phyloP scores from a whole-genome alignment of 2,888 invertebrate genomes.

The Macrosiphum euphorbiae region DNA sequence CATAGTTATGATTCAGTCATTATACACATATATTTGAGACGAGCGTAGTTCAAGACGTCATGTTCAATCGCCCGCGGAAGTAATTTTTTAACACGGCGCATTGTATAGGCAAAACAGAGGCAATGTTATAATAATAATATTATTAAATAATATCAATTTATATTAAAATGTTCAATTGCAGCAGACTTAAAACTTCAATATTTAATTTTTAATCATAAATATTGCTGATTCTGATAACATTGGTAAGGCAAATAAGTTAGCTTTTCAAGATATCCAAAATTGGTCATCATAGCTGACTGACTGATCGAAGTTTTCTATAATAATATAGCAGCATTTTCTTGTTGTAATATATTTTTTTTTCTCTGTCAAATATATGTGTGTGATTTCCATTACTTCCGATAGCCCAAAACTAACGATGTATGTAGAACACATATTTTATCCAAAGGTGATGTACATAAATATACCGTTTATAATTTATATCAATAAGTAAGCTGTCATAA shows the following conservation, averaged over 20 bases:
- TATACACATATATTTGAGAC: too few species aligned
- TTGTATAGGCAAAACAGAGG: not conserved
- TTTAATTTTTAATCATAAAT: not conserved
- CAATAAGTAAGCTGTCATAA: not conserved
- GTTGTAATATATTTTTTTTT: not conserved
- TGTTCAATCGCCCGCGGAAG: not conserved
- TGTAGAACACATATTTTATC: not conserved
- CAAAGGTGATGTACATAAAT: not conserved
- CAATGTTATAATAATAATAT: not conserved
- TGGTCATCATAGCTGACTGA: too few species aligned
- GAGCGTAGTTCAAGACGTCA: not conserved
- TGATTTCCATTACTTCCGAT: not conserved
- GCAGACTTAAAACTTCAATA: not conserved
- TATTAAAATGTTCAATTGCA: not conserved
- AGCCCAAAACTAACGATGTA: not conserved
- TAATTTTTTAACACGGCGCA: not conserved
- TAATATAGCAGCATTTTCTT: not conserved
- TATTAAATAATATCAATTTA: too few species aligned
- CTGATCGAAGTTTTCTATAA: too few species aligned
- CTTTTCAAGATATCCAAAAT: not conserved
- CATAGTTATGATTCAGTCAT: not conserved
- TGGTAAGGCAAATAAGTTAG: not conserved
- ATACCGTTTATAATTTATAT: not conserved
- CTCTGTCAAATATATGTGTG: not conserved
- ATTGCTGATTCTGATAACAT: not conserved